Conservation (phyloP, 2,113 vertebrate species). For the Chaenogobius annularis region DNA sequence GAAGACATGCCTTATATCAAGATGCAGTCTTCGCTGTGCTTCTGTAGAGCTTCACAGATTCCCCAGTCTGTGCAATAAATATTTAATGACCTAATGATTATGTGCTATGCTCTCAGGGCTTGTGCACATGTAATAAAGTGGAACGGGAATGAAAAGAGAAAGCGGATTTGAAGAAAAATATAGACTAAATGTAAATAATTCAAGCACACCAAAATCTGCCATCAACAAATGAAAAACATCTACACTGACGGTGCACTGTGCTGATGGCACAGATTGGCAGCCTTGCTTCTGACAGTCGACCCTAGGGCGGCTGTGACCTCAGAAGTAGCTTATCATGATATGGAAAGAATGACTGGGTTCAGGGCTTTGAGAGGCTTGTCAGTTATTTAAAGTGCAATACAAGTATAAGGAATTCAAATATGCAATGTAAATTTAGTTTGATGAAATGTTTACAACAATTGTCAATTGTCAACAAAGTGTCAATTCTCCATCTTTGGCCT, state of each 20-base stretch:
- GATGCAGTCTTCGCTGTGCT: conserved; percentile 14
- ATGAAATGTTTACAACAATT: no score
- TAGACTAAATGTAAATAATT: neutral
- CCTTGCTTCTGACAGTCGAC: no score
- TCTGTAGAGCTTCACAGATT: conserved; percentile 26
- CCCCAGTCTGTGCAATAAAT: conserved; percentile 72
- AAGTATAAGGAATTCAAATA: no score
- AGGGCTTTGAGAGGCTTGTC: no score
- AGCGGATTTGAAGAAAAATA: neutral
- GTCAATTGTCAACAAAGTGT: no score
- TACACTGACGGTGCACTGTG: neutral
- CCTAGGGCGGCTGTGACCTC: no score
- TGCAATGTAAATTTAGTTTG: no score
- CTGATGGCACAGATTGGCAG: neutral
- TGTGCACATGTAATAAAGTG: neutral
- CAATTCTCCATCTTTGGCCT: neutral
- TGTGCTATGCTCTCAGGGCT: conserved; percentile 50
- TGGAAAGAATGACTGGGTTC: no score
- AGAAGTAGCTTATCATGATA: no score
- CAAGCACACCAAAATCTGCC: neutral
- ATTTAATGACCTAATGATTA: conserved; percentile 75
- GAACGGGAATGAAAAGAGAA: neutral
- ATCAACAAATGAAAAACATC: neutral
- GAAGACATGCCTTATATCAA: neutral
- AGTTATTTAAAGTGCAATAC: no score